These are phyloP conservation scores for Eutolmus rufibarbis DNA, from an alignment of 2,888 invertebrate genomes.

Conservation along the genomic window DNA sequence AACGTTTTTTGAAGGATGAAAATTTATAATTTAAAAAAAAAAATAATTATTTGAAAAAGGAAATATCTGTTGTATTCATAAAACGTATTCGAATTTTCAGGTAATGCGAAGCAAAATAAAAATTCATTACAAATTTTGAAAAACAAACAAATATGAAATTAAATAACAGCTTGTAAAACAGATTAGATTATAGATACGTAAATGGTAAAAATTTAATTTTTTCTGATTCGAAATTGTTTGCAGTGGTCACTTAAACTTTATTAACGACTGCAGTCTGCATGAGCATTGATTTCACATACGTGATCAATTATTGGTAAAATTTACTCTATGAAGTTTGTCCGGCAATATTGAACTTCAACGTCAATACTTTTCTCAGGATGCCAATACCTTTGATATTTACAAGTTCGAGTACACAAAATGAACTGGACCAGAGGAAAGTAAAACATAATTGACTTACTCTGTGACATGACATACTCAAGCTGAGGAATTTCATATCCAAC, in stretches of 20 bases:
- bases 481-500: conserved; percentile 61
- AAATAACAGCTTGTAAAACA: no score
- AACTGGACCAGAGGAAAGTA: background rate
- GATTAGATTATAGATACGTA: no score
- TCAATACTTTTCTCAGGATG: background rate
- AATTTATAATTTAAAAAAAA: no score
- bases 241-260: background rate
- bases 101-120: no score
- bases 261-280: background rate
- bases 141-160: no score
- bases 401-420: background rate
- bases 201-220: background rate
- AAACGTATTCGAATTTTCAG: no score
- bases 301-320: background rate
- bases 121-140: no score
- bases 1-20: no score
- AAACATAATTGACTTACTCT: conserved; percentile 51
- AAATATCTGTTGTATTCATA: no score
- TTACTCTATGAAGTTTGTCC: background rate
- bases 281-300: background rate
- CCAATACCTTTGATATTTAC: background rate
- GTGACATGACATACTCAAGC: conserved; percentile 60
- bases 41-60: no score
- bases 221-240: background rate
- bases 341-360: background rate